A percentile compares a stretch with the other conserved stretches of the same genome.
phyloP scores from a whole-genome alignment of 2,113 vertebrate species.

The Sterrhoptilus dennistouni region DNA sequence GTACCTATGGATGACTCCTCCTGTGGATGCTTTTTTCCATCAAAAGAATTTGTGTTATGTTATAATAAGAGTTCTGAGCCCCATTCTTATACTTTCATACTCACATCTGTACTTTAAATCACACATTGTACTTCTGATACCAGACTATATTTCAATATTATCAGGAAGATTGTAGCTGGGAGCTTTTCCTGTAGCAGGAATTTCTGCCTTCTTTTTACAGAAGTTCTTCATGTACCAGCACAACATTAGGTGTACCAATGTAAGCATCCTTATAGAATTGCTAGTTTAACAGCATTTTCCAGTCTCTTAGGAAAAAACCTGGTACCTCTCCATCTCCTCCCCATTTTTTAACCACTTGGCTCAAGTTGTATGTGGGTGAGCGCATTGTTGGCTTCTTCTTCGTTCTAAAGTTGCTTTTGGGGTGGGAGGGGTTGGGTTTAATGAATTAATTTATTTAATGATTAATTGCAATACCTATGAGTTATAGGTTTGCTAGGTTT shows the following conservation, averaged over 20 bases:
- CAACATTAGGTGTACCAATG: neutral
- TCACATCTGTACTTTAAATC: neutral
- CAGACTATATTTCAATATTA: neutral
- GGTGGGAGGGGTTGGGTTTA: accelerated
- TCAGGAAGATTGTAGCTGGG: neutral
- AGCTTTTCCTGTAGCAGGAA: neutral
- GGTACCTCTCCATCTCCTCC: neutral
- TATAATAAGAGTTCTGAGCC: neutral
- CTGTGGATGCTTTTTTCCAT: neutral
- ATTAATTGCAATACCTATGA: neutral
- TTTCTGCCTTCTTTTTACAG: neutral
- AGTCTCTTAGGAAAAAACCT: neutral
- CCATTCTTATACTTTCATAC: neutral
- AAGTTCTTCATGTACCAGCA: neutral
- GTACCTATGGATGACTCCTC: neutral
- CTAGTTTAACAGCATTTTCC: neutral
- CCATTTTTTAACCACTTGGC: neutral
- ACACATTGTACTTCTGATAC: accelerated
- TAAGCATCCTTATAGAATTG: neutral
- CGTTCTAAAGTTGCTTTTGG: neutral
- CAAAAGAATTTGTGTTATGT: neutral
- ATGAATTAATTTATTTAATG: neutral
- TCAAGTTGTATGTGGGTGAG: neutral
- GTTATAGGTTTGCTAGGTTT: neutral
- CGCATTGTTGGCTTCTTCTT: neutral